phyloP scores from a whole-genome alignment of 92 coral and sea anemone species.

The Epizoanthus fatuus region DNA sequence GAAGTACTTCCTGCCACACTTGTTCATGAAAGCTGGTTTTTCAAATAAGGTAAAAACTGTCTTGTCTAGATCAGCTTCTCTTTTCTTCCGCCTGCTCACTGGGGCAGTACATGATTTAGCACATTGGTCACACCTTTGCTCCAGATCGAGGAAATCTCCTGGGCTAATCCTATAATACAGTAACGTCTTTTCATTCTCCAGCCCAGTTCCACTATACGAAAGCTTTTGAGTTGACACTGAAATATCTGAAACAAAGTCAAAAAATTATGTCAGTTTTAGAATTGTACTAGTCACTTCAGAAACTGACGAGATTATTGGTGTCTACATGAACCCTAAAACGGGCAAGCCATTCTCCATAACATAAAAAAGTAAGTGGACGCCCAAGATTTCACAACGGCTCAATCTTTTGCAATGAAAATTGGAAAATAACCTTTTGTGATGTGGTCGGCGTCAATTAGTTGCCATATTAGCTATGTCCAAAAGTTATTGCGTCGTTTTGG shows the following conservation, averaged over 20 bases:
- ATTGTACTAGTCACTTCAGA: too few relatives aligned
- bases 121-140: slow-evolving; percentile 35
- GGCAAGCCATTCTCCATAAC: too few relatives aligned
- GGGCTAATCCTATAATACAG: slow-evolving; percentile 25
- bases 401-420: too few relatives aligned
- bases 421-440: too few relatives aligned
- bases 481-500: too few relatives aligned
- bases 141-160: slow-evolving; percentile 46
- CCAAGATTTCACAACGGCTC: too few relatives aligned
- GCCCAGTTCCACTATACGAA: slow-evolving; percentile 22
- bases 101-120: slow-evolving; percentile 18
- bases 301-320: too few relatives aligned
- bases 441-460: too few relatives aligned
- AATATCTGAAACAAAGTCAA: slow-evolving; percentile 15
- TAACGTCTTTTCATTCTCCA: slow-evolving; percentile 33
- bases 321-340: too few relatives aligned
- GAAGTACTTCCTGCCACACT: slow-evolving; percentile 35
- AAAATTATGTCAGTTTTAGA: background rate
- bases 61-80: background rate
- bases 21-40: slow-evolving; percentile 4
- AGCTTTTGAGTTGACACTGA: slow-evolving; percentile 22
- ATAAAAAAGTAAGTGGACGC: too few relatives aligned
- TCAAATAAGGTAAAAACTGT: slow-evolving; percentile 9
- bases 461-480: too few relatives aligned
- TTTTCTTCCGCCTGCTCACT: slow-evolving; percentile 16